Base-by-base conservation (phyloP, 2,888 invertebrate genomes). In the Junonia oenone region DNA sequence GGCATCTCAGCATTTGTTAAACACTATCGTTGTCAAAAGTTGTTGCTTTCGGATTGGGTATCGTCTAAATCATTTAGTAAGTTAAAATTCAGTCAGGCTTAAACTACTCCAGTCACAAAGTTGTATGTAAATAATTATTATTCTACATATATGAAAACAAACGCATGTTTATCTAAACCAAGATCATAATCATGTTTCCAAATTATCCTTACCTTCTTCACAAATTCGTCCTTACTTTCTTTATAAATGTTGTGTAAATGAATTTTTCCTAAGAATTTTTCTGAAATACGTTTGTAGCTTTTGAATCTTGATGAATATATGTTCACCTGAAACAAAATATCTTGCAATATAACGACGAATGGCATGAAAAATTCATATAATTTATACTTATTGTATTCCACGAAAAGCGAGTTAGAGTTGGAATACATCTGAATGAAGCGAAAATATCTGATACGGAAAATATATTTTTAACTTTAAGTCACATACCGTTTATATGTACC, bases 241-340 rank as follows among this genome's bases (percentile, higher is more conserved):
- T 49, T 46, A n/a, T 51, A 57, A 11, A 56, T 45, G 31, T 63
- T 65, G 17, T 59, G 40, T 9, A 63, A 43, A 45, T 65, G 67
- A 48, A 63, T 64, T 49, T 61, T 51, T 0, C n/a, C 35, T 37
- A 62, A 45, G 37, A 67, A 63, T 11, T 47, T 38, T 27, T 50
- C 22, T 47, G 63, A 61, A 1, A 61, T 15, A 8, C 11, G 19
- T 31, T 50, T 52, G 37, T 60, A 63, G 22, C 45, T 60, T 15
- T 37, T 40, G 31, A 57, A 38, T 40, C 29, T 51, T 4, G 61
- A 37, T 33, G 62, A 62, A 8, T 48, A 27, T 6, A 65, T 50
- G 14, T 62, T 59, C 11, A 62, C 62, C 63, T 65, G 40, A 11
- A 56, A 51, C 14, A 48, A 19, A 13, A 26, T 26, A 43, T 13